Evolutionary conservation across 2,113 vertebrate species (phyloP), one percentile per base, ranked within the genome.

Genomic region (Rhombomys opimus): DNA sequence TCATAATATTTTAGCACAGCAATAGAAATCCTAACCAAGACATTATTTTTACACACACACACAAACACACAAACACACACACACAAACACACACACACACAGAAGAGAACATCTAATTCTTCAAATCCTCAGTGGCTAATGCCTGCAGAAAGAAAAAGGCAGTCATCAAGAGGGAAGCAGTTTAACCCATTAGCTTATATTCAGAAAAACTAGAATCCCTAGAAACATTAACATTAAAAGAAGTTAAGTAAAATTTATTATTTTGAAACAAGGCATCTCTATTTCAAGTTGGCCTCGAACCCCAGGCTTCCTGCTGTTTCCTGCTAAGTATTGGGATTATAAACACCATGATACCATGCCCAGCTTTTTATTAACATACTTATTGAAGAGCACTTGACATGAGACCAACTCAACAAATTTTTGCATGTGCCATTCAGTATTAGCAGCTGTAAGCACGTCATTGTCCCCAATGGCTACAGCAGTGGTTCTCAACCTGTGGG

Each of bases 201-300:
- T 72, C 5, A 68, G 81, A 38, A 92, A 65, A 84, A 63, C 50
- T 20, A 93, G 50, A 92, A 91, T 87, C 54, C 81, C 67, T 89
- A 52, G 65, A 91, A 35, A 35, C 75, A 89, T 81, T 92, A 86
- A 84, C 63, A 67, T 94, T 84, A 72, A 61, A 81, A 95, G 15
- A 94, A 35, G 70, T 84, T 84, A 67, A 52, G 32, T 76, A 57
- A 25, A 38, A 38, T 35, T 65, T 7, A 2, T 1, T n/a, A 46
- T 23, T 57, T 57, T 57, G 67, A 87, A 54, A 57, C 22, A 52
- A n/a, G 46, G 5, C 52, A 27, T 72, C 35, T 35, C 12, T 72
- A 88, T 57, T 32, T 61, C 41, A 8, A 11, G 1, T 27, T 57
- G 52, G 50, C 20, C 68, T 59, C 4, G 22, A 41, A 25, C 13